Base-by-base conservation (phyloP, 2,113 vertebrate species). In the Coregonus clupeaformis region DNA sequence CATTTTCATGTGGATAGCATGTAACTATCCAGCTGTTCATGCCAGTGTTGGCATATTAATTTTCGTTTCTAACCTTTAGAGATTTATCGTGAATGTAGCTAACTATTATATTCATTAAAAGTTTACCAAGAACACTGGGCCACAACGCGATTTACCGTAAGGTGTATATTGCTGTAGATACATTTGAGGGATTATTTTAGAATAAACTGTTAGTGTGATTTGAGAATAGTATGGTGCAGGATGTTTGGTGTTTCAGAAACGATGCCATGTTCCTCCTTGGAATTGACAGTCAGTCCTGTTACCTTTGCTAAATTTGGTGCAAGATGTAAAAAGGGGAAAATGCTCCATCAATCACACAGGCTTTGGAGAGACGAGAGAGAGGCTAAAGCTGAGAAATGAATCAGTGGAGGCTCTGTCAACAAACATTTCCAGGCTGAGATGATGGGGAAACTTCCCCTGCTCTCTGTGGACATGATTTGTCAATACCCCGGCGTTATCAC, bases 401-500 rank as follows among this genome's bases (percentile, higher is more conserved):
- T 74, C 73, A 77, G 36, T 49, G 73, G 76, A 85, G 77, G 77
- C 77, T 82, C 78, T 87, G 85, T 84, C 85, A 86, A 80, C 81
- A 89, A 82, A 71, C 76, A 73, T 87, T 87, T 88, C 84, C 85
- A 83, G 71, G 74, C 75, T 73, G 82, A 86, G 77, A 88, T 88
- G 89, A 90, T 87, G 84, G 84, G 82, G 86, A 88, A 85, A 84
- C 80, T 79, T 87, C 16, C 24, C 72, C 3, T 13, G 2, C 72
- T 90, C 85, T 89, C 84, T 7, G 68, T 83, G 79, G 87, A 88
- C 78, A 80, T 87, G 73, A 81, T 90, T 86, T 88, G 86, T 84
- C 85, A 86, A 79, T 74, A 75, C 68, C 42, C 71, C 24, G 55
- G 68, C 69, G 30, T 83, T 84, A 85, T 45, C 72, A 85, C 73